Evolutionary conservation across 37 sponge, comb jelly and placozoan species (phyloP).

Genomic region (Corticium candelabrum): DNA sequence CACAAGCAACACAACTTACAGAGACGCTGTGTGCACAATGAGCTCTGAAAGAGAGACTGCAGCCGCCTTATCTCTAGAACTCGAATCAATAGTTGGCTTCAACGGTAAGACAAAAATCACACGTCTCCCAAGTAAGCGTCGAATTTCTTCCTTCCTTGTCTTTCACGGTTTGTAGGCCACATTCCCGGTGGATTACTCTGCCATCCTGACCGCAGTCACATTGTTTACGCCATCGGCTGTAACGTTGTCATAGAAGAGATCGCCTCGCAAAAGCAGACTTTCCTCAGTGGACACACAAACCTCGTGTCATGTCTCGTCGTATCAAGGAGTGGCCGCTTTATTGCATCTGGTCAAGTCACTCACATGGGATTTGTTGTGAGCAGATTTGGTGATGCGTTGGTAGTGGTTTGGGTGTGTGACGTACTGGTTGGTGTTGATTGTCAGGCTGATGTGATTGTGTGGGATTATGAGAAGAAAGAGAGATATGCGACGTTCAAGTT

Average conservation of each 20-base stretch:
- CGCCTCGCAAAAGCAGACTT: slow-evolving; percentile 53
- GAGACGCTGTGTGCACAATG: no score
- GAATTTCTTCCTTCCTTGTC: no score
- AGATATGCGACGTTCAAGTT: slow-evolving; percentile 66
- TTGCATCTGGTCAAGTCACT: slow-evolving; percentile 88
- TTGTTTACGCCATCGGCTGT: slow-evolving; percentile 85
- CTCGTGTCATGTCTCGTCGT: slow-evolving; percentile 80
- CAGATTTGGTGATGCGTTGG: not conserved
- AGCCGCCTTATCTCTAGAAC: not conserved
- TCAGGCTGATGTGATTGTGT: slow-evolving; percentile 92
- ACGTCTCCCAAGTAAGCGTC: no score
- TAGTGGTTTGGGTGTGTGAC: not conserved
- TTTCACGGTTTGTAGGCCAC: slow-evolving; percentile 40
- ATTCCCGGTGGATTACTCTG: slow-evolving; percentile 63
- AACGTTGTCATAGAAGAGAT: slow-evolving; percentile 70
- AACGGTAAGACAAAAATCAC: not conserved
- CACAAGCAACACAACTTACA: no score
- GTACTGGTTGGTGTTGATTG: not conserved
- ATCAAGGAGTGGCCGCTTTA: slow-evolving; percentile 57
- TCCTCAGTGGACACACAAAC: slow-evolving; percentile 84
- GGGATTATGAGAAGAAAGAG: slow-evolving; percentile 53
- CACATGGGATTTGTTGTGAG: slow-evolving; percentile 94
- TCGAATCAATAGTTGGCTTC: not conserved
- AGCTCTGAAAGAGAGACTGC: not conserved
- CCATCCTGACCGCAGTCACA: slow-evolving; percentile 82